Conservation (phyloP, 1,140 invertebrate genomes). For the Drosophila albomicans region DNA sequence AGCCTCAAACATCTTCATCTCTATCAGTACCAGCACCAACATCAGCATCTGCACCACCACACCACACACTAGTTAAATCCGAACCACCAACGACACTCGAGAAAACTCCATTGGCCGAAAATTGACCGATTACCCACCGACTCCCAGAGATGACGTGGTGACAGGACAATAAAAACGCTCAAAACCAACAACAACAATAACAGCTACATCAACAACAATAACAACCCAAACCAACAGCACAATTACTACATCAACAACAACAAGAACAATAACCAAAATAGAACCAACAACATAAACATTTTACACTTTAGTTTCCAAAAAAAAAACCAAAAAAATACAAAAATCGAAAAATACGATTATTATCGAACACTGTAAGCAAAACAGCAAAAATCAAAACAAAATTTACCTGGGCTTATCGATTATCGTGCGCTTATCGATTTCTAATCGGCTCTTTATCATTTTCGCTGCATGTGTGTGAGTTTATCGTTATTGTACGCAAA, state of each 20-base stretch:
- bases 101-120: constrained; percentile 79
- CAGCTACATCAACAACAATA: constrained; percentile 45
- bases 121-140: constrained; percentile 74
- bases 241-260: constrained; percentile 58
- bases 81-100: constrained; percentile 78
- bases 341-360: constrained; percentile 47
- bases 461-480: constrained; percentile 63
- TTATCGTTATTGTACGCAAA: constrained; percentile 38
- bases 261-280: constrained; percentile 30
- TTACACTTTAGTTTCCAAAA: constrained; percentile 56
- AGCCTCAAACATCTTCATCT: constrained; percentile 60
- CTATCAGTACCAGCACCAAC: constrained; percentile 50
- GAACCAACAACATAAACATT: constrained; percentile 60
- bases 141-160: constrained; percentile 75
- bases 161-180: constrained; percentile 68
- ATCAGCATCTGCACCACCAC: constrained; percentile 58
- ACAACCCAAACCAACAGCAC: constrained; percentile 41
- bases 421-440: constrained; percentile 55
- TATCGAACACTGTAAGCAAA: constrained; percentile 75
- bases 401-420: constrained; percentile 59
- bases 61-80: constrained; percentile 72
- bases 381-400: constrained; percentile 43
- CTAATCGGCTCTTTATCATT: constrained; percentile 43
- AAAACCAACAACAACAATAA: constrained; percentile 45
- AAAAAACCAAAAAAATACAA: not conserved